Conservation (phyloP, 2,797 vertebrate genomes). For the Dermochelys coriacea region DNA sequence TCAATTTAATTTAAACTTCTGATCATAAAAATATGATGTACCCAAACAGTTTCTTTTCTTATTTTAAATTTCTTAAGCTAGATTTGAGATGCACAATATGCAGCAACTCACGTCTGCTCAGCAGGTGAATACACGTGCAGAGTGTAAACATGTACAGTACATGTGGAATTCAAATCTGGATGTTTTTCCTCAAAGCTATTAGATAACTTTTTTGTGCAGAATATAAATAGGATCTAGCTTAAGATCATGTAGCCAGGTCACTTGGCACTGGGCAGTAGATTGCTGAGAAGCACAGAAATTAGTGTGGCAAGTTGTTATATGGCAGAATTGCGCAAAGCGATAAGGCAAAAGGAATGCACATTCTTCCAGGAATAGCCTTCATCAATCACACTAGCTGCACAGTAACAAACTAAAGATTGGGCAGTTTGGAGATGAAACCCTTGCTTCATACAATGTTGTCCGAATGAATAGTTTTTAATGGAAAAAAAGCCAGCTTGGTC, state of each 20-base stretch:
- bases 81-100: background rate
- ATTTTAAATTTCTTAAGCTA: background rate
- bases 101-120: background rate
- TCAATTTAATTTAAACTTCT: background rate
- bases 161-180: background rate
- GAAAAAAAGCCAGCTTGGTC: background rate
- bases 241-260: conserved; percentile 12
- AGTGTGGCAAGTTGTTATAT: conserved; percentile 57
- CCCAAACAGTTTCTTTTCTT: background rate
- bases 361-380: conserved; percentile 33
- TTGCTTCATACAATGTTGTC: background rate
- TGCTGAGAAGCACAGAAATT: conserved; percentile 47
- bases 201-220: conserved; percentile 27
- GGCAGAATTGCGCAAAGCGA: conserved; percentile 42
- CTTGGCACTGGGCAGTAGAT: conserved; percentile 47
- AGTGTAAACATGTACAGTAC: background rate
- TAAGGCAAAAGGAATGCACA: conserved; percentile 41
- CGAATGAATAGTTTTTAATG: background rate
- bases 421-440: background rate
- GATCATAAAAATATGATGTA: conserved; percentile 25
- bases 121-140: background rate
- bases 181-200: conserved; percentile 16
- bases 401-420: conserved; percentile 11
- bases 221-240: conserved; percentile 31
- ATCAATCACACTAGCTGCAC: conserved; percentile 20